Base-by-base conservation (phyloP, 2,113 vertebrate species). In the Ciconia maguari region DNA sequence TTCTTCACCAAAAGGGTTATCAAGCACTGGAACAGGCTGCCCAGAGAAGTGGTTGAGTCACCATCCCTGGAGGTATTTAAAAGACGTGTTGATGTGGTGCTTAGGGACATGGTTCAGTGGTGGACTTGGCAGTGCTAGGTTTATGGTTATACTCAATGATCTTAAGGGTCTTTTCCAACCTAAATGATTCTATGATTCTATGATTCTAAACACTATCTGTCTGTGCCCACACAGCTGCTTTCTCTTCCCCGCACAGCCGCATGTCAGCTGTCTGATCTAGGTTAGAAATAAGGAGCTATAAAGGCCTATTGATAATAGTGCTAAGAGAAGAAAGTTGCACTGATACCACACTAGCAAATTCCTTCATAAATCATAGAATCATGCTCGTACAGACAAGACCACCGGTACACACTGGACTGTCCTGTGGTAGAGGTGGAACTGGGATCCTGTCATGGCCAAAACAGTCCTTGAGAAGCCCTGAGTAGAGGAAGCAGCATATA, bases 1-100 rank as follows among this genome's bases (percentile, higher is more conserved):
- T 52, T 46, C 11, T 55, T 95, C 54, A 77, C 27, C 22, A 21
- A 69, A 91, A 70, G 11, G 10, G 11, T 69, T 77, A 34, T 72
- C 24, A 87, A 49, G n/a, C 38, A 21, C 0, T 4, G 34, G 34
- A 71, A 52, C 7, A 80, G 32, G 29, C 13, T 91, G 15, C 21
- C 30, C 32, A 55, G n/a, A 26, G 10, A 32, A 83, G 32, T 18
- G 29, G 65, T 2, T 46, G 29, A 64, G 29, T 64, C 25, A 69
- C 24, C 44, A 74, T 19, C n/a, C 30, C 51, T 41, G n/a, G 9
- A 44, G 16, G 10, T 41, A 69, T 91, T 85, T 87, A 55, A 69
- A 62, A 85, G 16, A 51, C 0, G 0, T 10, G 48, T 10, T 21
- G 22, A 51, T 2, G 1, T 60, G 9, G 25, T 9, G 2, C 44